These are phyloP conservation scores for Ctenochaetus hawaiiensis DNA, from an alignment of 2,797 vertebrate species.

Conservation along the genomic window DNA sequence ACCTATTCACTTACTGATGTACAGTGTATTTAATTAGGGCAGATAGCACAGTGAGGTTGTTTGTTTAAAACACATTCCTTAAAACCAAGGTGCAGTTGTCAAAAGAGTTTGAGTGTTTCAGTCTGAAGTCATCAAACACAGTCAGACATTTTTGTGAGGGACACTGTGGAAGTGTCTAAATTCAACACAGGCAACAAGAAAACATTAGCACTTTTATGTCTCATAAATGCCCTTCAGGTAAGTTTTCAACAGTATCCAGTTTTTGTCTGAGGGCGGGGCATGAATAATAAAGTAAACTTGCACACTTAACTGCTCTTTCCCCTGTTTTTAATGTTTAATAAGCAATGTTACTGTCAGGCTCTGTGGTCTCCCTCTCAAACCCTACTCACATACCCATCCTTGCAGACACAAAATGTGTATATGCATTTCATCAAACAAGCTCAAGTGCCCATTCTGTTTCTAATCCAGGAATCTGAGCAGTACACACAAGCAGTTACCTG, in stretches of 20 bases:
- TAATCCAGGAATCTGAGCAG: background rate
- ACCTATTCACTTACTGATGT: no score
- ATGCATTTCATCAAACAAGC: background rate
- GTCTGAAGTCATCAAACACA: background rate
- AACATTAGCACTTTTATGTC: background rate
- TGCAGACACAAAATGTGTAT: background rate
- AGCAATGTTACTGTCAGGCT: slow-evolving; percentile 5
- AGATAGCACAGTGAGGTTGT: slow-evolving; percentile 20
- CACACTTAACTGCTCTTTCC: slow-evolving; percentile 18
- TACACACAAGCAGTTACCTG: background rate
- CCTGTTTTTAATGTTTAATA: slow-evolving; percentile 43
- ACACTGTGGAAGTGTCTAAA: background rate
- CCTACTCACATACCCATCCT: background rate
- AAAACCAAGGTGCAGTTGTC: background rate
- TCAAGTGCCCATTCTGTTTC: background rate
- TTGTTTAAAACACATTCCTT: background rate
- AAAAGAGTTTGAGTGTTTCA: background rate
- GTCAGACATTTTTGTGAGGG: background rate
- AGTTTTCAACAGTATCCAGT: slow-evolving; percentile 21
- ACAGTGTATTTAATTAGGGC: no score
- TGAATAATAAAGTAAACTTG: slow-evolving; percentile 26
- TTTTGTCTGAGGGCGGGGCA: slow-evolving; percentile 33
- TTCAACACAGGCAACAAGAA: background rate
- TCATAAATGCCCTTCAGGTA: no score
- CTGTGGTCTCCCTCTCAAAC: background rate